Base-by-base conservation (phyloP, 2,113 vertebrate species). In the Calidris pugnax region DNA sequence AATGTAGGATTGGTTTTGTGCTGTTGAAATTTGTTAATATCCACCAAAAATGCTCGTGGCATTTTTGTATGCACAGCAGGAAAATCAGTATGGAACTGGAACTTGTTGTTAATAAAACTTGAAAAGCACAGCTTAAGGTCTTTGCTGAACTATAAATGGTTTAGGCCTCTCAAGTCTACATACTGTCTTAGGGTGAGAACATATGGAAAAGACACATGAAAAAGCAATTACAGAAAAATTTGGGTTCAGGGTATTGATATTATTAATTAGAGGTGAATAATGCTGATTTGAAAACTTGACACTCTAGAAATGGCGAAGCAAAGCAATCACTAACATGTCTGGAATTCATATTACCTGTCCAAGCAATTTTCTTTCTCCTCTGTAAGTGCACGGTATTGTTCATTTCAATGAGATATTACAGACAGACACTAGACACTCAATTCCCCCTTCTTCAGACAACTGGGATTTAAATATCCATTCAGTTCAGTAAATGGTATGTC, bases 61-160 rank as follows among this genome's bases (percentile, higher is more conserved):
- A 66, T 97, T 97, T 97, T 95, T 93, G 72, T 96, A 94, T 93
- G 93, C 93, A 80, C 92, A 95, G 95, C 92, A 88, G 96, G 95
- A 91, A 97, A 95, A 95, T 96, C 90, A 82, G 84, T 94, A 83
- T 88, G 94, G 84, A 97, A 95, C 81, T 93, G 67, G 93, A 95
- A 87, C 72, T 96, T 95, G 84, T 97, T 96, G 89, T 94, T 97
- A 97, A 97, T 97, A 96, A 97, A 97, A 97, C 45, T 93, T 97
- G 95, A 97, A 97, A 97, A 97, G 93, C 85, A 95, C 86, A 93
- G 94, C 92, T 97, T 97, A 97, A 95, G 73, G 95, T 97, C 94
- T 95, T 95, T 91, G 76, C 86, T 96, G 87, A 95, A 68, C 93
- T 95, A 77, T 92, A 96, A 97, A 94, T 85, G 90, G 74, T 93